Base-by-base conservation (phyloP, 2,113 vertebrate species). In the zebrafish (Danio rerio) region DNA sequence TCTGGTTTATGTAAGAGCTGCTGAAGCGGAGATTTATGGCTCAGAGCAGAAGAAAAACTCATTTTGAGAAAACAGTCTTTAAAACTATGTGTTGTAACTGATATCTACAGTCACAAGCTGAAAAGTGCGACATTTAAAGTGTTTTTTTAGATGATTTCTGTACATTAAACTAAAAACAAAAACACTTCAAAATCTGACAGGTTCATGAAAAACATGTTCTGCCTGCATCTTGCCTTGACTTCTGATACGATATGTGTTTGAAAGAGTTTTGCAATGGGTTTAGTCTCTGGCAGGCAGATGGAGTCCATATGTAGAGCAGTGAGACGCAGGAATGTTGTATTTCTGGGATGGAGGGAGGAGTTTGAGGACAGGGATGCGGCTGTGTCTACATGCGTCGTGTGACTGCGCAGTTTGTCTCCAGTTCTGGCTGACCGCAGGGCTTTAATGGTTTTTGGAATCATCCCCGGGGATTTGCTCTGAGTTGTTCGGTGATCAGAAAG, bases 251-350 rank as follows among this genome's bases (percentile, higher is more conserved):
- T 31, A 31, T 31, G 31, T 31, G 49, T 72, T 80, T 13, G 8
- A 49, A 61, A 58, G 74, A 52, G 77, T 82, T 75, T 84, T 75
- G 16, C 72, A 78, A 81, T 81, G 42, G 81, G 83, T 59, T 85
- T 20, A 83, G 68, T 85, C 78, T 59, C 80, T 43, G 65, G 88
- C 86, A 85, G 83, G 84, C 93, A 94, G 93, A 94, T 94, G 93
- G 93, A 83, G 55, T 85, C 91, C 93, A 93, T 93, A 94, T 94
- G 93, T 89, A 90, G 3, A 49, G 81, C 84, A 66, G 70, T 58
- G 13, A 81, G 83, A 75, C 63, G 50, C 84, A 86, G 72, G 53
- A 82, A 78, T 49, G 66, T 81, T 81, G 81, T n/a, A 15, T 75
- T 71, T 80, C 66, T 13, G 7, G 65, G 66, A 65, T 49, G 6